A percentile compares a stretch with the other conserved stretches of the same genome.
Conservation (phyloP, 2,888 invertebrate genomes). For the Phortica magna region DNA sequence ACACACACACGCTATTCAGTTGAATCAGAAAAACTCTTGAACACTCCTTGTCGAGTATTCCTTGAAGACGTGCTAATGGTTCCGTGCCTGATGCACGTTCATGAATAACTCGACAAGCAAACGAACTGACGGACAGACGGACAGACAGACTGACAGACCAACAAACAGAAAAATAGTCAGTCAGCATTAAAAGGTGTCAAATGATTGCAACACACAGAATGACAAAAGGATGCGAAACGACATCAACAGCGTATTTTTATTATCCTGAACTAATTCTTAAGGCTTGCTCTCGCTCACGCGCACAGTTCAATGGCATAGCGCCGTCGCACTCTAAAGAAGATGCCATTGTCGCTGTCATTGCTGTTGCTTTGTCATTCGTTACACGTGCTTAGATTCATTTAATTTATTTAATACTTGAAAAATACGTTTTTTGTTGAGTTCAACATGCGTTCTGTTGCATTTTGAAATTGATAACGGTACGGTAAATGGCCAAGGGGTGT, state of each 20-base stretch:
- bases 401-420: constrained; percentile 73
- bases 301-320: neutral
- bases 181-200: constrained; percentile 33
- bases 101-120: neutral
- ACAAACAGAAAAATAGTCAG: neutral
- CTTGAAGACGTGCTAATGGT: constrained; percentile 10
- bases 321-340: neutral
- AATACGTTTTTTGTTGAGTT: constrained; percentile 63
- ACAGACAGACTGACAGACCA: neutral
- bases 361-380: constrained; percentile 64
- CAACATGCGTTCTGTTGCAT: constrained; percentile 45
- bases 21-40: neutral
- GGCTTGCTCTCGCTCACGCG: constrained; percentile 59
- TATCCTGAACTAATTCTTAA: constrained; percentile 65
- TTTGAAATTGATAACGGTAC: constrained; percentile 6
- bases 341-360: neutral
- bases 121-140: neutral
- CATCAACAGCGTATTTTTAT: constrained; percentile 52
- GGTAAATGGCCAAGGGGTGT: constrained; percentile 27
- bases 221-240: constrained; percentile 3
- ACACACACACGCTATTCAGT: neutral
- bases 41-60: neutral
- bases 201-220: neutral
- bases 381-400: constrained; percentile 70
- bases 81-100: neutral